These are phyloP conservation scores for Danio kyathit DNA, from an alignment of 2,797 vertebrate species.

Conservation along the genomic window DNA sequence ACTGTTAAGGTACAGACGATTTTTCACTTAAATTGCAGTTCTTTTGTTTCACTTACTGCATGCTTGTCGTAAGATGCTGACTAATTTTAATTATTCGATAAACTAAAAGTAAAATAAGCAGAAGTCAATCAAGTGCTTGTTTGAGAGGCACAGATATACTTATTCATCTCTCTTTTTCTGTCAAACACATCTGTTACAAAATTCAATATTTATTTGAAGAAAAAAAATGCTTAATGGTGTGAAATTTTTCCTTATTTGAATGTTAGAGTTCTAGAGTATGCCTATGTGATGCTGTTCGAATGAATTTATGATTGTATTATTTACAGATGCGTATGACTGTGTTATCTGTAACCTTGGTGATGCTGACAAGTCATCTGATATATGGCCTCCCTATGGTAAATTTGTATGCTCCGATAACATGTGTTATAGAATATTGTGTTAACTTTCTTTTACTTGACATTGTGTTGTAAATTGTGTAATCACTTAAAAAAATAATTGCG, in stretches of 20 bases:
- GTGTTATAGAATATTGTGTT: no score
- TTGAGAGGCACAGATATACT: neutral
- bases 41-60: no score
- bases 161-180: neutral
- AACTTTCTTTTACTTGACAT: neutral
- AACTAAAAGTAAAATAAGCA: neutral
- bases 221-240: neutral
- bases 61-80: neutral
- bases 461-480: neutral
- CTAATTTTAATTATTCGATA: neutral
- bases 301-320: neutral
- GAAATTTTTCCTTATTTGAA: neutral
- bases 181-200: neutral
- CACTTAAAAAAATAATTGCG: no score
- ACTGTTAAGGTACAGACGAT: constrained; percentile 36
- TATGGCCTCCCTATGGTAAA: constrained; percentile 52
- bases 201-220: no score
- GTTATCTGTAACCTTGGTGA: constrained; percentile 20
- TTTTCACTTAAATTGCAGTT: neutral
- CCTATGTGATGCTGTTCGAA: no score
- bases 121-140: neutral
- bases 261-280: neutral
- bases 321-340: constrained; percentile 47
- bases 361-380: constrained; percentile 25
- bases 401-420: neutral